Percentiles rank a stretch among this genome's conserved stretches.
Conservation (phyloP, 1,140 invertebrate genomes). For the Mercenaria mercenaria region DNA sequence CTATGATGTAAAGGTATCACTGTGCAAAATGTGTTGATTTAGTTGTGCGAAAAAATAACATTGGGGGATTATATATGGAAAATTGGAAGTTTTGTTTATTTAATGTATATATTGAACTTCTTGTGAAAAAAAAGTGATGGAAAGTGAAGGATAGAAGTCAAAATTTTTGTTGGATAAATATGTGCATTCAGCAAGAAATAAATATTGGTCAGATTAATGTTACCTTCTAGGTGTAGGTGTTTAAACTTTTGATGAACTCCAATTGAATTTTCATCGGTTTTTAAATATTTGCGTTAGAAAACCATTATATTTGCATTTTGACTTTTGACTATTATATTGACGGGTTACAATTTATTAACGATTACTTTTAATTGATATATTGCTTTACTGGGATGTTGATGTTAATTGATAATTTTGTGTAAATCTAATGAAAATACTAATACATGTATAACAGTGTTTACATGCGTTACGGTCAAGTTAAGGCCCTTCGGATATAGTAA, state of each 20-base stretch:
- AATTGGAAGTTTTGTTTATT: too few relatives aligned
- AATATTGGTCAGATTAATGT: too few relatives aligned
- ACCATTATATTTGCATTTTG: not conserved
- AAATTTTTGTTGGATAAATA: too few relatives aligned
- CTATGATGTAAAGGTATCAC: too few relatives aligned
- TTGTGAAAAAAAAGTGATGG: too few relatives aligned
- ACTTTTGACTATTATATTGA: not conserved
- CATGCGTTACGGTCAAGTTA: not conserved
- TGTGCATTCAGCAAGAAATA: too few relatives aligned
- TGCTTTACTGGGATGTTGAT: not conserved
- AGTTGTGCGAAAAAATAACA: too few relatives aligned
- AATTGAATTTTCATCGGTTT: not conserved
- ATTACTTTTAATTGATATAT: slow-evolving; percentile 10
- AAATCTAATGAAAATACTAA: not conserved
- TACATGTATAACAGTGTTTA: not conserved
- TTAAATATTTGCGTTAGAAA: not conserved
- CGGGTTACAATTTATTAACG: not conserved
- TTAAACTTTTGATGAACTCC: slow-evolving; percentile 23
- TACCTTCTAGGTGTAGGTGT: not conserved
- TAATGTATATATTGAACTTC: too few relatives aligned
- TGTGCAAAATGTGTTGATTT: too few relatives aligned
- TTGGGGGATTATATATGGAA: too few relatives aligned
- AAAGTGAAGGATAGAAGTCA: too few relatives aligned
- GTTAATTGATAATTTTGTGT: slow-evolving; percentile 10
- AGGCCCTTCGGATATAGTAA: not conserved